phyloP scores from a whole-genome alignment of 2,888 invertebrate species.

The Geophilus truncorum region DNA sequence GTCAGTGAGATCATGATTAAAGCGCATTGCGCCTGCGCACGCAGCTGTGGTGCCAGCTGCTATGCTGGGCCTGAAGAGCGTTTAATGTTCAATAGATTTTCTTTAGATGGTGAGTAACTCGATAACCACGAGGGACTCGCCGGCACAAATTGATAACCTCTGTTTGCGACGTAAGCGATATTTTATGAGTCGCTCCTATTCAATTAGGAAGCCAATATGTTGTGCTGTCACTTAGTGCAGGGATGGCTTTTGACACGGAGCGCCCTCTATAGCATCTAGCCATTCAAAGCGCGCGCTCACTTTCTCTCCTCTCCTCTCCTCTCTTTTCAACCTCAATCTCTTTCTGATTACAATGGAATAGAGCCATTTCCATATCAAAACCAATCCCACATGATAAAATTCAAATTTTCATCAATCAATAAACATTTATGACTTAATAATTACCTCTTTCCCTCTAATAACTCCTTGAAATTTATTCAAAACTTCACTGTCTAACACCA shows the following conservation, averaged over 20 bases:
- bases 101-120: not conserved
- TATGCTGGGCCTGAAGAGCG: not conserved
- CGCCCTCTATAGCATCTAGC: not conserved
- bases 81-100: not conserved
- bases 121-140: not conserved
- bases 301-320: too few relatives aligned
- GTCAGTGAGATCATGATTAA: not conserved
- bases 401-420: too few relatives aligned
- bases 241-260: not conserved
- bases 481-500: too few relatives aligned
- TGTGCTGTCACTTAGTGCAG: not conserved
- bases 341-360: not conserved
- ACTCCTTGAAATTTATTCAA: too few relatives aligned
- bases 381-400: not conserved
- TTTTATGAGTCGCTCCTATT: not conserved
- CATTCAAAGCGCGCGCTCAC: not conserved
- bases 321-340: not conserved
- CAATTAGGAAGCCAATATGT: not conserved
- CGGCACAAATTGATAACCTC: not conserved
- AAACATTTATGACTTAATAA: too few relatives aligned
- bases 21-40: not conserved
- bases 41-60: not conserved
- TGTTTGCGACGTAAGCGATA: not conserved
- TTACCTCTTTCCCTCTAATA: too few relatives aligned
- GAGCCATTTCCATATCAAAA: too few relatives aligned